phyloP scores from a whole-genome alignment of 2,797 vertebrate species.

The Spatula versicolor region DNA sequence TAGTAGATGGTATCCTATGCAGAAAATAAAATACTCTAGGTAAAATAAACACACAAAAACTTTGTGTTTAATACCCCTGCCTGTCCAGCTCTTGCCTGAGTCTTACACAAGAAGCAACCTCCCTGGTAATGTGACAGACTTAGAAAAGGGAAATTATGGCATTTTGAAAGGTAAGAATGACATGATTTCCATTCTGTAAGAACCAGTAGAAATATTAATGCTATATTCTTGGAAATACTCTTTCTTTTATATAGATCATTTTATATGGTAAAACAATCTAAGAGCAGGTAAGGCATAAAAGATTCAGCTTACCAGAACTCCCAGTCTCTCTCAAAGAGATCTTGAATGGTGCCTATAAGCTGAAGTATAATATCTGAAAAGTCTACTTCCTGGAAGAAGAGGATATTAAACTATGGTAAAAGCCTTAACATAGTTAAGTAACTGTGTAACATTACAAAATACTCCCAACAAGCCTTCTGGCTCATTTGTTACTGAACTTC shows the following conservation, averaged over 20 bases:
- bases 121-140: neutral
- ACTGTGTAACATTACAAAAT: neutral
- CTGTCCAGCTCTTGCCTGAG: neutral
- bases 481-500: neutral
- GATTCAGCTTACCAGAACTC: neutral
- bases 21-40: neutral
- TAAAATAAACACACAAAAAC: neutral
- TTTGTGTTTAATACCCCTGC: neutral
- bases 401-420: constrained; percentile 1
- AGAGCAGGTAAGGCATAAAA: neutral
- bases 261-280: neutral
- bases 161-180: neutral
- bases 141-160: neutral
- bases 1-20: constrained; percentile 8
- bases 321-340: neutral
- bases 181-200: neutral
- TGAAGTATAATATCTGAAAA: neutral
- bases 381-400: neutral
- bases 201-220: neutral
- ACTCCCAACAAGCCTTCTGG: neutral
- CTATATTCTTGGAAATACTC: neutral
- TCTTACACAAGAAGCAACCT: neutral
- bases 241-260: neutral
- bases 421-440: neutral
- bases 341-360: neutral